A percentile compares a stretch with the other conserved stretches of the same genome.
phyloP scores from a whole-genome alignment of 64 coral and sea anemone genomes.

The Stichodactyla helianthus region DNA sequence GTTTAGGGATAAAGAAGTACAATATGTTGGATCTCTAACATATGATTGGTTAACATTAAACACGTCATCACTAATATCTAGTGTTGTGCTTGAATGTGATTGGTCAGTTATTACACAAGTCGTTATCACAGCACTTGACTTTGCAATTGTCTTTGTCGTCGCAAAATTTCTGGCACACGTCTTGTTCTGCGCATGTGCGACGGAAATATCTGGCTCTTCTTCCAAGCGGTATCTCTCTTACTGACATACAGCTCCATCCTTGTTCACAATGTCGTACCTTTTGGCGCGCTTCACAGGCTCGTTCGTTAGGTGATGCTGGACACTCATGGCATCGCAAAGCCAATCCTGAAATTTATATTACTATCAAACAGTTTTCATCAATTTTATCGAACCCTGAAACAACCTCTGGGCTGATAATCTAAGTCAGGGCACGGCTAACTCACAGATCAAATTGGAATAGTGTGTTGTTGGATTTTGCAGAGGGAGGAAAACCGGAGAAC shows the following conservation, averaged over 20 bases:
- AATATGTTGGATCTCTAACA: neutral
- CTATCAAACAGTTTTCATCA: neutral
- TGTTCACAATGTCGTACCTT: neutral
- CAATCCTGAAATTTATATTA: neutral
- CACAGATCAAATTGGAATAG: too few relatives aligned
- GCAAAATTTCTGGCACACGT: neutral
- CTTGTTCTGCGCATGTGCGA: neutral
- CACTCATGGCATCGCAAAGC: slow-evolving; percentile 8
- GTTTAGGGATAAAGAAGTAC: too few relatives aligned
- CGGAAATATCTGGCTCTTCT: neutral
- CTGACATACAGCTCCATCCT: neutral
- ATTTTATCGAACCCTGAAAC: neutral
- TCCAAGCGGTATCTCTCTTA: slow-evolving; percentile 1
- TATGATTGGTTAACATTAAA: neutral
- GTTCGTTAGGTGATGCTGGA: neutral
- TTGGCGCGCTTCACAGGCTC: neutral
- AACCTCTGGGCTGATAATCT: neutral
- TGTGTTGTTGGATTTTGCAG: too few relatives aligned
- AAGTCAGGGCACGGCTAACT: neutral
- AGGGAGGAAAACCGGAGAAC: too few relatives aligned
- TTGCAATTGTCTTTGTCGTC: neutral
- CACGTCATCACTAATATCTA: neutral
- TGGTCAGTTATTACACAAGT: slow-evolving; percentile 4
- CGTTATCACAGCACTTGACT: neutral
- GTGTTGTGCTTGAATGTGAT: neutral